Percentiles rank a stretch among this genome's conserved stretches.
These are phyloP conservation scores for Drosophila falleni DNA, from an alignment of 2,888 invertebrate genomes.

Conservation along the genomic window DNA sequence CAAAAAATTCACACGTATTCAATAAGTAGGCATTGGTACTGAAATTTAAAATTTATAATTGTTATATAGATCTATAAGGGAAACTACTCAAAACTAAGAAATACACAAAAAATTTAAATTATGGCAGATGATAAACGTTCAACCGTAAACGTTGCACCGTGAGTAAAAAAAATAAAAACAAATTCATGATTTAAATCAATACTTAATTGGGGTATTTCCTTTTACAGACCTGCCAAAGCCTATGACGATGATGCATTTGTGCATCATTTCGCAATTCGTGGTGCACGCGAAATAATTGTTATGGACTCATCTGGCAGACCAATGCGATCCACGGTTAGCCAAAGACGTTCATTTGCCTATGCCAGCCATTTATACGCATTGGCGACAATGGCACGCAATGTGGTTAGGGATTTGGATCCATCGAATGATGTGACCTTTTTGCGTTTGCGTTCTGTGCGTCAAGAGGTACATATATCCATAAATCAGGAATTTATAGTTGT, in stretches of 20 bases:
- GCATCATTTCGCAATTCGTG: conserved; percentile 48
- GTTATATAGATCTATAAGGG: neutral
- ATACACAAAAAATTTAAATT: neutral
- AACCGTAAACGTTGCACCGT: conserved; percentile 5
- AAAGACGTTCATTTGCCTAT: conserved; percentile 39
- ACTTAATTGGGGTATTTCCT: neutral
- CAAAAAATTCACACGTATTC: too few relatives aligned
- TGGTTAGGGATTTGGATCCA: conserved; percentile 73
- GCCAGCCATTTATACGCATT: conserved; percentile 43
- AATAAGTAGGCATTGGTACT: conserved; percentile 2
- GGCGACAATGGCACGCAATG: conserved; percentile 66
- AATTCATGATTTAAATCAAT: neutral
- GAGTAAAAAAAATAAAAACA: neutral
- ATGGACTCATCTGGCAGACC: conserved; percentile 54
- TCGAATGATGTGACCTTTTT: conserved; percentile 68
- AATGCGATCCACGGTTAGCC: conserved; percentile 59
- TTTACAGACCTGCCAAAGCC: conserved; percentile 7
- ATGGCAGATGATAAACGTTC: neutral
- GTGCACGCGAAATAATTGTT: conserved; percentile 60
- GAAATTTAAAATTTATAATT: neutral
- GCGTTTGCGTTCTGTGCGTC: conserved; percentile 58
- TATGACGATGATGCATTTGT: conserved; percentile 68
- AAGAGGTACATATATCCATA: conserved; percentile 62
- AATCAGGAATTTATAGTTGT: conserved; percentile 54
- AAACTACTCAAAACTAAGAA: neutral